Conservation (phyloP, 2,888 invertebrate genomes). For the Erebia palarica region DNA sequence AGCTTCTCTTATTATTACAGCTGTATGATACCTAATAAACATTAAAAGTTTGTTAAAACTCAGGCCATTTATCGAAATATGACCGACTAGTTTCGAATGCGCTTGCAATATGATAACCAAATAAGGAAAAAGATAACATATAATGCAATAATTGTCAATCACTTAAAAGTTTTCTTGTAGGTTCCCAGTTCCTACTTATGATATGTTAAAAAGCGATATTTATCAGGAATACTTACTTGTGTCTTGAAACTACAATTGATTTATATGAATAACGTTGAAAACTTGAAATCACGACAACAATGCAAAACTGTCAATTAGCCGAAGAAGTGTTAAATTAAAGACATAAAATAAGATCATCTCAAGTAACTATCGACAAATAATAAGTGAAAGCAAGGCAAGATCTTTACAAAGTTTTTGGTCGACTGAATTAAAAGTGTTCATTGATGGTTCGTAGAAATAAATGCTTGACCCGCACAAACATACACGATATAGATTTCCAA, state of each 20-base stretch:
- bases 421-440: neutral
- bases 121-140: neutral
- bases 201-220: neutral
- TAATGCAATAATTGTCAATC: neutral
- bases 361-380: no score
- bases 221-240: neutral
- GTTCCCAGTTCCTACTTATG: neutral
- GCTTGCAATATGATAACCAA: neutral
- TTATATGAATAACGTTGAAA: neutral
- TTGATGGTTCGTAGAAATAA: neutral
- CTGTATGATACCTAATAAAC: no score
- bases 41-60: no score
- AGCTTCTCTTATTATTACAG: no score
- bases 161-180: neutral
- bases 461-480: neutral
- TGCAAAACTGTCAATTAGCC: neutral
- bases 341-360: no score
- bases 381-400: neutral
- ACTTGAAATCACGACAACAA: neutral
- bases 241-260: neutral
- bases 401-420: neutral
- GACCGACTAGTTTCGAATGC: neutral
- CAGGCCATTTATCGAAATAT: no score
- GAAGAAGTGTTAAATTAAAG: neutral
- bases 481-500: conserved; percentile 7